These are phyloP conservation scores for Orius insidiosus DNA, from an alignment of 1,140 invertebrate species.

Conservation along the genomic window DNA sequence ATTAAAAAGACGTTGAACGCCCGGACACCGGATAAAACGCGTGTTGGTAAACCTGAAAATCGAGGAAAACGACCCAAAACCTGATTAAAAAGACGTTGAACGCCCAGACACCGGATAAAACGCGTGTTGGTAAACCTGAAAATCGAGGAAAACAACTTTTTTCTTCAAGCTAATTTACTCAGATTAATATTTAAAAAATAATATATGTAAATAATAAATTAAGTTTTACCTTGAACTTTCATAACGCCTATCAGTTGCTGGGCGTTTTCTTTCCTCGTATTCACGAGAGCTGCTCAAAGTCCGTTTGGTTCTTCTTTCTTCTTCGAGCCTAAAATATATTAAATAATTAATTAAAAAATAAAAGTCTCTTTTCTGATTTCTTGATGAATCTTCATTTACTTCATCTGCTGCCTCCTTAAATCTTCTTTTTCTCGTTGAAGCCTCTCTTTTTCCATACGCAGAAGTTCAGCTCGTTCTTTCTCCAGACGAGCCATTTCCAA, in stretches of 20 bases:
- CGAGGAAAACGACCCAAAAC: no score
- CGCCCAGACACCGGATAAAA: no score
- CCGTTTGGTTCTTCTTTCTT: conserved; percentile 7
- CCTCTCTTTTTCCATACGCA: conserved; percentile 62
- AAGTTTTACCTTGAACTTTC: background rate
- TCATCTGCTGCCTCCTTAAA: conserved; percentile 36
- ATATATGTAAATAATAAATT: background rate
- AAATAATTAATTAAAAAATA: background rate
- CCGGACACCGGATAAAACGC: no score
- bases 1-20: no score
- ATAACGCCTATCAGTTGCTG: conserved; percentile 8
- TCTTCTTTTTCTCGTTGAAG: conserved; percentile 67
- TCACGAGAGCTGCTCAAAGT: conserved; percentile 8
- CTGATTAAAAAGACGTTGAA: no score
- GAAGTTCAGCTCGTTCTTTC: conserved; percentile 59
- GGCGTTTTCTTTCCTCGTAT: conserved; percentile 9
- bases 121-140: no score
- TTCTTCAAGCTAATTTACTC: no score
- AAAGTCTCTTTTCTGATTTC: no score
- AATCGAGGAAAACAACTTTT: no score
- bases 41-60: no score
- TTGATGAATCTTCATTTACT: conserved; percentile 2
- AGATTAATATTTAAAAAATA: background rate
- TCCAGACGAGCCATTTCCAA: conserved; percentile 59
- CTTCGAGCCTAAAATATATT: conserved; percentile 6